phyloP scores from a whole-genome alignment of 2,113 vertebrate genomes.

The Hiodon tergisus region DNA sequence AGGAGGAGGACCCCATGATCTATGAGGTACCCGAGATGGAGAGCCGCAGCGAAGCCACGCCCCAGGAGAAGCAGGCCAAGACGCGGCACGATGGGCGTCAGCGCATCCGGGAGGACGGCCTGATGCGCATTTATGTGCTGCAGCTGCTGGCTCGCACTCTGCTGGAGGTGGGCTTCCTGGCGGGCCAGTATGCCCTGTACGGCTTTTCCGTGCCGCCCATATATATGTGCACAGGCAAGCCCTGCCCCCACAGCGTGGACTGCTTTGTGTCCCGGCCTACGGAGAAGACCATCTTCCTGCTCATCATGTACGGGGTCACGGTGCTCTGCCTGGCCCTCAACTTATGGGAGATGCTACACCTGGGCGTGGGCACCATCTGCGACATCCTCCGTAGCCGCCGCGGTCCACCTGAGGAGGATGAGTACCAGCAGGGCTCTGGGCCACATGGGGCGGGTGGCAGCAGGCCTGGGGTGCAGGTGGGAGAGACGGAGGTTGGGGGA shows the following conservation, averaged over 20 bases:
- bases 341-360: constrained; percentile 89
- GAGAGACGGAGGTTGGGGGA: constrained; percentile 27
- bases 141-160: constrained; percentile 77
- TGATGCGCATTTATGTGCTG: constrained; percentile 86
- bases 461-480: constrained; percentile 13
- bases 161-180: constrained; percentile 81
- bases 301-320: constrained; percentile 90
- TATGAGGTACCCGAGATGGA: constrained; percentile 77
- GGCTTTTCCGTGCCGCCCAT: constrained; percentile 76
- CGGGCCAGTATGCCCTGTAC: constrained; percentile 82
- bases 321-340: constrained; percentile 80
- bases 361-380: constrained; percentile 81
- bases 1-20: constrained; percentile 89
- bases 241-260: constrained; percentile 84
- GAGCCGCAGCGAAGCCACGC: constrained; percentile 49
- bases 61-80: constrained; percentile 43
- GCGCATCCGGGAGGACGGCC: constrained; percentile 78
- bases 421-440: constrained; percentile 27
- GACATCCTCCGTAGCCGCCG: constrained; percentile 70
- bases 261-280: constrained; percentile 92
- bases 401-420: constrained; percentile 58
- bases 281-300: constrained; percentile 90
- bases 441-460: constrained; percentile 8
- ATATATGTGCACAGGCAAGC: constrained; percentile 70
- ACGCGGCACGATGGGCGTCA: constrained; percentile 73